These are phyloP conservation scores for Branchipolynoe longqiensis DNA, from an alignment of 2,888 invertebrate species.

Conservation along the genomic window DNA sequence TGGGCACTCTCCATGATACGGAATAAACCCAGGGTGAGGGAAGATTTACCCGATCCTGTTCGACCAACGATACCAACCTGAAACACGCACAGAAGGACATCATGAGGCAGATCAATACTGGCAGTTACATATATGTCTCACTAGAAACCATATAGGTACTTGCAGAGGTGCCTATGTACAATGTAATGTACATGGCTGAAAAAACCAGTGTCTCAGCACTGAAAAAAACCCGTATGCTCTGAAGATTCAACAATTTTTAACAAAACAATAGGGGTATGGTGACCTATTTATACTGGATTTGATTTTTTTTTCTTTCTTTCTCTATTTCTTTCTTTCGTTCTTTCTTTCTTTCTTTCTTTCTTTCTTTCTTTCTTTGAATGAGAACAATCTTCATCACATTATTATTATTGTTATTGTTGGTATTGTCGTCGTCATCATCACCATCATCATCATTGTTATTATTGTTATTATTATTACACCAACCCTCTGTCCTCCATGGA, in stretches of 20 bases:
- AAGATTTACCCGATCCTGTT: slow-evolving; percentile 78
- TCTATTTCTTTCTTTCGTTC: background rate
- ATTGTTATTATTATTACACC: background rate
- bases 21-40: slow-evolving; percentile 75
- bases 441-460: slow-evolving; percentile 80
- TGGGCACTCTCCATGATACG: slow-evolving; percentile 75
- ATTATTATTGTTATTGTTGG: no score
- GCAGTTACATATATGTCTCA: no score
- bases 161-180: background rate
- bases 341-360: background rate
- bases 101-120: no score
- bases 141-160: no score
- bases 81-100: no score
- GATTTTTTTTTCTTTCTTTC: background rate
- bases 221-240: background rate
- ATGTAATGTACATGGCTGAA: no score
- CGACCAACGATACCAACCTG: slow-evolving; percentile 78
- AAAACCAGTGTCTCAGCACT: background rate
- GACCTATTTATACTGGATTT: background rate
- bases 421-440: no score
- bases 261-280: background rate
- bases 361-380: no score
- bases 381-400: no score
- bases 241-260: no score
- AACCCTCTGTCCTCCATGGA: slow-evolving; percentile 66